phyloP scores from a whole-genome alignment of 30 jellyfish, hydroid and myxozoan genomes.

The Hydractinia symbiolongicarpus region DNA sequence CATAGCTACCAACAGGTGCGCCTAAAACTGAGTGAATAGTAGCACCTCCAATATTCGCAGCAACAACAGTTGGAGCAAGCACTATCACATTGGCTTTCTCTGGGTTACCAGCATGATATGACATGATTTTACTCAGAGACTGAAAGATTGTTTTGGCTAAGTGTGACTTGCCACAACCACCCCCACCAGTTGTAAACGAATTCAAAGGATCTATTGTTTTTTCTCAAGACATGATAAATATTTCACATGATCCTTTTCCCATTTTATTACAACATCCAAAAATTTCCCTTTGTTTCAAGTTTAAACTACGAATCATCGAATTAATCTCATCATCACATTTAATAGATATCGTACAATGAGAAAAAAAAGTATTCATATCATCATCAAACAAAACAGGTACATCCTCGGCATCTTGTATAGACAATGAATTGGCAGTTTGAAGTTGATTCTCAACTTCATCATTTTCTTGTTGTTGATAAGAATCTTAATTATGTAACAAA shows the following conservation, averaged over 20 bases:
- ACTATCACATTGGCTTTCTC: no score
- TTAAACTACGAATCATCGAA: neutral
- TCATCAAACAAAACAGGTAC: neutral
- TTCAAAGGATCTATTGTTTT: conserved; percentile 24
- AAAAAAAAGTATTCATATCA: neutral
- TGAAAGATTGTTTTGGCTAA: conserved; percentile 6
- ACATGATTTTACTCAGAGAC: no score
- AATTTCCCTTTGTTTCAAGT: neutral
- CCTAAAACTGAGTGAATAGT: no score
- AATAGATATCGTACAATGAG: neutral
- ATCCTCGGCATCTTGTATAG: neutral
- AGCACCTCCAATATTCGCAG: no score
- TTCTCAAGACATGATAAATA: neutral
- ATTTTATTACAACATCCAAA: neutral
- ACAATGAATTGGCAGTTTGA: neutral
- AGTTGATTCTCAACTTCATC: neutral
- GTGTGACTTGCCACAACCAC: conserved; percentile 27
- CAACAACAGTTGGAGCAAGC: no score
- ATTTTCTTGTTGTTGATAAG: neutral
- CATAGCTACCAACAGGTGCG: no score
- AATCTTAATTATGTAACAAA: neutral
- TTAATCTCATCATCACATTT: conserved; percentile 19
- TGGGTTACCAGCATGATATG: no score
- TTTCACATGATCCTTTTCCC: neutral
- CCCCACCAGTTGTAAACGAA: conserved; percentile 29